A percentile compares a stretch with the other conserved stretches of the same genome.
phyloP scores from a whole-genome alignment of 1,140 invertebrate species.

The Drosophila watanabei region DNA sequence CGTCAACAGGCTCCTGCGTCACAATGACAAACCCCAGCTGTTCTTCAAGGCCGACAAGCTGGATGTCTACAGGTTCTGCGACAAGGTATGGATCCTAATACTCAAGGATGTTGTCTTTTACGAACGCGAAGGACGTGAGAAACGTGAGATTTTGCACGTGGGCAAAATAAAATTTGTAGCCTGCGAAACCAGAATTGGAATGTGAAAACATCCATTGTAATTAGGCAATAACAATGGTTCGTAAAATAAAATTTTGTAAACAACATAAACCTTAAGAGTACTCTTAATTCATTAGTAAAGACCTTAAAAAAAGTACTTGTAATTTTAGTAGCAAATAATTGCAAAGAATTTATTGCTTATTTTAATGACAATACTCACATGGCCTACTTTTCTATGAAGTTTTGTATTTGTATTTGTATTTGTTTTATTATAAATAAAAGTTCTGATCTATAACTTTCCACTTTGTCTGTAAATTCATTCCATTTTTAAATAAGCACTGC shows the following conservation, averaged over 20 bases:
- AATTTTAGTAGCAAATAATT: not conserved
- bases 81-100: slow-evolving; percentile 1
- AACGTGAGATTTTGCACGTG: not conserved
- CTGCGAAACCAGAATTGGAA: not conserved
- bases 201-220: not conserved
- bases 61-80: slow-evolving; percentile 11
- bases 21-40: not conserved
- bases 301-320: too few relatives aligned
- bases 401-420: too few relatives aligned
- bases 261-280: not conserved
- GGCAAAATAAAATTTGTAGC: not conserved
- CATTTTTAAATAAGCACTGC: slow-evolving; percentile 6
- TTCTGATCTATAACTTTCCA: not conserved
- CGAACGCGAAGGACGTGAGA: slow-evolving; percentile 1
- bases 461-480: not conserved
- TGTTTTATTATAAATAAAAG: too few relatives aligned
- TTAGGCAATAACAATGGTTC: not conserved
- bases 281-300: too few relatives aligned
- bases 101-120: not conserved
- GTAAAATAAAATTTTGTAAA: not conserved
- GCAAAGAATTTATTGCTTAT: not conserved
- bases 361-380: too few relatives aligned
- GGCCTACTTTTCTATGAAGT: too few relatives aligned
- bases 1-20: not conserved
- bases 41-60: slow-evolving; percentile 1